A percentile compares a stretch with the other conserved stretches of the same genome.
Conservation (phyloP, 2,888 invertebrate species). For the Fragum sueziense region DNA sequence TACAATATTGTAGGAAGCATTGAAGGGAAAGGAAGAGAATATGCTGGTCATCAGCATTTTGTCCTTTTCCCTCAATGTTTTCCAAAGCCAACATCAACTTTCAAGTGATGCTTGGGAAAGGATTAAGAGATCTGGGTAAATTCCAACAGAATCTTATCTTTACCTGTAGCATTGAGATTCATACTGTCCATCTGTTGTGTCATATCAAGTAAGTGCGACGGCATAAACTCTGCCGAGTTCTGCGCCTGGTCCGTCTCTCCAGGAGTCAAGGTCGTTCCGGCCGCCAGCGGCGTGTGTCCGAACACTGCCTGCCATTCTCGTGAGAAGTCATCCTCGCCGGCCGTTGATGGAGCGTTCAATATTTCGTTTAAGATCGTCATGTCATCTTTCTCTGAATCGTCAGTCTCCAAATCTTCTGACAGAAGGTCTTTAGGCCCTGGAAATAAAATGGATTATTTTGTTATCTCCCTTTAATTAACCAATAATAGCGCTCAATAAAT, state of each 20-base stretch:
- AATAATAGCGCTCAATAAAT: background rate
- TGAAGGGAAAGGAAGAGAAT: background rate
- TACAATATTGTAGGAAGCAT: background rate
- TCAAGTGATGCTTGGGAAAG: too few species aligned
- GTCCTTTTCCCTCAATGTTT: background rate
- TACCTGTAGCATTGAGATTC: slow-evolving; percentile 47
- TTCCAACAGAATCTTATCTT: background rate
- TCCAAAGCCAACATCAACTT: too few species aligned
- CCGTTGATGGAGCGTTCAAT: slow-evolving; percentile 79
- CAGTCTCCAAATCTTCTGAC: slow-evolving; percentile 77
- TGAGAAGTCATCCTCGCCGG: slow-evolving; percentile 79
- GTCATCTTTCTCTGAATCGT: slow-evolving; percentile 82
- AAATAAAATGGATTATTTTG: slow-evolving; percentile 31
- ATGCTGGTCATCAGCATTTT: background rate
- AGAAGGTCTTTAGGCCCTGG: slow-evolving; percentile 79
- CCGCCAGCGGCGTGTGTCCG: slow-evolving; percentile 67
- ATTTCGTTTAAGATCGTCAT: slow-evolving; percentile 83
- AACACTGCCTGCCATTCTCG: slow-evolving; percentile 81
- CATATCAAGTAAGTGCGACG: slow-evolving; percentile 82
- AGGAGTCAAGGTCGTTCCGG: slow-evolving; percentile 62
- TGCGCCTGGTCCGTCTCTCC: slow-evolving; percentile 72
- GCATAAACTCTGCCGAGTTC: slow-evolving; percentile 79
- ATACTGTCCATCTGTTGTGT: slow-evolving; percentile 60
- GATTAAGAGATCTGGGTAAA: too few species aligned
- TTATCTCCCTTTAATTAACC: background rate